phyloP scores from a whole-genome alignment of 1,140 invertebrate genomes.

The Procambarus clarkii region DNA sequence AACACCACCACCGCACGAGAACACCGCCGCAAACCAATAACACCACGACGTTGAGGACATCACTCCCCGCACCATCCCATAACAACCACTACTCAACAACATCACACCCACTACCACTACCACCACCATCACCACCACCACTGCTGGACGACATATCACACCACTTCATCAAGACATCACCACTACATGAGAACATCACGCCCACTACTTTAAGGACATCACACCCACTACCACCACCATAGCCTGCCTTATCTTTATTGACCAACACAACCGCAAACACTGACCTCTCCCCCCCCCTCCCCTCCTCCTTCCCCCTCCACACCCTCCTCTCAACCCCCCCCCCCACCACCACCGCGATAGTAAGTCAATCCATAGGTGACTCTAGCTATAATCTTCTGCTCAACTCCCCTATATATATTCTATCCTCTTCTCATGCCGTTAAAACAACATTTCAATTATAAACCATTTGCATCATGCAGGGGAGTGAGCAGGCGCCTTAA shows the following conservation, averaged over 20 bases:
- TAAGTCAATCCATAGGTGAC: constrained; percentile 5
- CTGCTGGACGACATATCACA: not conserved
- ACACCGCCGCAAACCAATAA: too few relatives aligned
- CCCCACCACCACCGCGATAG: too few relatives aligned
- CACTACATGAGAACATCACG: too few relatives aligned
- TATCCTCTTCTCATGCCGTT: not conserved
- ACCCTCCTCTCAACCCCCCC: not conserved
- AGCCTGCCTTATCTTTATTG: not conserved
- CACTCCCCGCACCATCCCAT: too few relatives aligned
- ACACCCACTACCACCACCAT: not conserved
- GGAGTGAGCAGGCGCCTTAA: not conserved
- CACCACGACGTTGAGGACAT: too few relatives aligned
- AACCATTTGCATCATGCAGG: constrained; percentile 31
- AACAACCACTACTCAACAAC: not conserved
- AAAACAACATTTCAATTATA: constrained; percentile 54
- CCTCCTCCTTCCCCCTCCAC: not conserved
- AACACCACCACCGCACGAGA: too few relatives aligned
- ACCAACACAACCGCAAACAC: not conserved
- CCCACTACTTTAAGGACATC: too few relatives aligned
- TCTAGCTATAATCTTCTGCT: constrained; percentile 9
- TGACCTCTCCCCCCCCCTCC: not conserved
- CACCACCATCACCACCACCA: too few relatives aligned
- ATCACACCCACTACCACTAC: not conserved
- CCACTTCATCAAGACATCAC: too few relatives aligned
- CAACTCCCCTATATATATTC: not conserved